A percentile compares a stretch with the other conserved stretches of the same genome.
Evolutionary conservation across 2,888 invertebrate species (phyloP).

Genomic region (Stratiomys singularior): DNA sequence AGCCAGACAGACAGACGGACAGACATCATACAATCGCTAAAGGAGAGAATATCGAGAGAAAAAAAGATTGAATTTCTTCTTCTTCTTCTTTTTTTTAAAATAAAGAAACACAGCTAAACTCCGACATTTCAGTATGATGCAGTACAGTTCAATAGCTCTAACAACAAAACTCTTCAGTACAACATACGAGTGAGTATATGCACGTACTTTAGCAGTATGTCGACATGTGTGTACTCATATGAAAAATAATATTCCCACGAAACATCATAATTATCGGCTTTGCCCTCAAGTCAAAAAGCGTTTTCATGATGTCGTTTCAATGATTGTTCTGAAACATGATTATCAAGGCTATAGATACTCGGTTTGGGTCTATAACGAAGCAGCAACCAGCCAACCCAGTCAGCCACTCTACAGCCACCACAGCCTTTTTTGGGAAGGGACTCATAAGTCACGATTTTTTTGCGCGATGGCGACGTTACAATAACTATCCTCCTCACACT

Average conservation of each 20-base stretch:
- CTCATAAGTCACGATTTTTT: conserved; percentile 40
- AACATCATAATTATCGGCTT: conserved; percentile 43
- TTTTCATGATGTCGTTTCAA: conserved; percentile 46
- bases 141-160: conserved; percentile 19
- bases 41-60: background rate
- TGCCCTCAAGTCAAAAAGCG: conserved; percentile 41
- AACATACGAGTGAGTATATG: background rate
- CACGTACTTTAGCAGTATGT: background rate
- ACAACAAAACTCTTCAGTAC: background rate
- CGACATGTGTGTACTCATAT: conserved; percentile 1
- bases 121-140: background rate
- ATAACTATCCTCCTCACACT: conserved; percentile 36
- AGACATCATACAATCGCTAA: too few species aligned
- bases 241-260: conserved; percentile 44
- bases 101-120: background rate
- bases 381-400: too few species aligned
- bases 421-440: conserved; percentile 21
- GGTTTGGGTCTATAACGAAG: background rate
- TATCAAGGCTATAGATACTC: conserved; percentile 32
- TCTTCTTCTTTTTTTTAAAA: too few species aligned
- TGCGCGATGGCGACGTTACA: conserved; percentile 15
- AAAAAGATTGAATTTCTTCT: too few species aligned
- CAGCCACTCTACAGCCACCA: background rate
- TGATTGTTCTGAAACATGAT: conserved; percentile 44
- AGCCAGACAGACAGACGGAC: background rate